Evolutionary conservation across 2,888 invertebrate species (phyloP), one percentile per base, ranked within the genome.

Genomic region (Arctia plantaginis): DNA sequence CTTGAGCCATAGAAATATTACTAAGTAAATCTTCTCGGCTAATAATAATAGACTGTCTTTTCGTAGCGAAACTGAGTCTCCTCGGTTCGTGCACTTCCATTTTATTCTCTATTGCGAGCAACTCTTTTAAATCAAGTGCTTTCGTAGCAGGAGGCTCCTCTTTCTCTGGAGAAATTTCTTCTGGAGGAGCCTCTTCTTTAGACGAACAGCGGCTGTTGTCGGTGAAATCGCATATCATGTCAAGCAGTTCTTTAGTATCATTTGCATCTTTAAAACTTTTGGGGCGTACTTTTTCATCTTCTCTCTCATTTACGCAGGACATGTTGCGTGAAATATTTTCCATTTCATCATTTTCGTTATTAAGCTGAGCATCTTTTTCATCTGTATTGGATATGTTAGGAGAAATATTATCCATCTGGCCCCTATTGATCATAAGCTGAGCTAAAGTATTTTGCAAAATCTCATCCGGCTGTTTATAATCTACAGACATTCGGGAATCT

Each of bases 1-100:
- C 92, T 77, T 90, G 89, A 0, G 93, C 93, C 90, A 92, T 90
- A 0, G 94, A 93, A n/a, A 94, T 89, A 47, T 91, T 93, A 33
- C 81, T 90, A 0, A 93, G 71, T 8, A 94, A 73, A 35, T 94
- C 91, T 78, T 94, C 94, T 73, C 91, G 86, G 67, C 89, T 92
- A 2, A 93, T 72, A 0, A 84, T 86, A 66, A 91, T 88, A 0
- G 93, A 93, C 67, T 85, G 88, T 64, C 91, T 87, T 10, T 82
- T 89, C 1, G 90, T 83, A 1, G 87, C 86, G 13, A 89, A 82
- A 73, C 90, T 92, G 3, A 86, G 72, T 23, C 89, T 81, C 59
- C 71, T 87, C 0, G 82, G 84, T 23, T 87, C 89, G 3, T 41
- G 35, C 0, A 20, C 23, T 33, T 86, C 82, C 4, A 65, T 71